Conservation (phyloP, 1,140 invertebrate species). For the Physella acuta region DNA sequence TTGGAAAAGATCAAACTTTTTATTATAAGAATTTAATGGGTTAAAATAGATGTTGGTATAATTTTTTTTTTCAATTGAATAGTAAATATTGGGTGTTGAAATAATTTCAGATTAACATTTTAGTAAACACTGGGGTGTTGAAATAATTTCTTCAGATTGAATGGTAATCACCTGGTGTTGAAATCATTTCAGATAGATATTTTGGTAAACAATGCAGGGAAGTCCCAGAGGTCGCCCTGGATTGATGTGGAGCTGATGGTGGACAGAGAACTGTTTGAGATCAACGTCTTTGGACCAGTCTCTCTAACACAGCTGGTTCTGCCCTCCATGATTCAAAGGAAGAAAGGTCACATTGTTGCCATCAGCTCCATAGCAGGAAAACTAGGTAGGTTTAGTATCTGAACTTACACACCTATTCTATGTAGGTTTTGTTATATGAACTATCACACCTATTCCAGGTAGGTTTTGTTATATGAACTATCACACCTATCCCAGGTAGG, state of each 20-base stretch:
- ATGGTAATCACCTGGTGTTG: too few relatives aligned
- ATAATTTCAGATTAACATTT: neutral
- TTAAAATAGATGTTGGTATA: too few relatives aligned
- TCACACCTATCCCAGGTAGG: too few relatives aligned
- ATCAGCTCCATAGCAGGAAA: slow-evolving; percentile 62
- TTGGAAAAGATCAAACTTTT: too few relatives aligned
- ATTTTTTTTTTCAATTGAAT: neutral
- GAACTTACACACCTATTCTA: too few relatives aligned
- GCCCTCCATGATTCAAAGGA: slow-evolving; percentile 55
- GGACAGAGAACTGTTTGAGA: slow-evolving; percentile 76
- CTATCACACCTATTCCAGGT: too few relatives aligned
- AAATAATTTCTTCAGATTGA: neutral
- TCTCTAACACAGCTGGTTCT: slow-evolving; percentile 64
- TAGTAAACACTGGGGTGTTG: neutral
- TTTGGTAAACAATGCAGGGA: slow-evolving; percentile 62
- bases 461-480: too few relatives aligned
- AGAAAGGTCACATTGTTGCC: slow-evolving; percentile 57
- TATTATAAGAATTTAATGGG: too few relatives aligned
- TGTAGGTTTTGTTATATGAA: too few relatives aligned
- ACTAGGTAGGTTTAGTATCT: slow-evolving; percentile 72
- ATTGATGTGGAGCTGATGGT: slow-evolving; percentile 75
- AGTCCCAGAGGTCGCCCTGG: slow-evolving; percentile 78
- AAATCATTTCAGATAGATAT: slow-evolving; percentile 56
- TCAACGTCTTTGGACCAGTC: slow-evolving; percentile 79
- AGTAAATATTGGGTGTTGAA: too few relatives aligned